Conservation (phyloP, 2,888 invertebrate genomes). For the Tanytarsus gracilentus region DNA sequence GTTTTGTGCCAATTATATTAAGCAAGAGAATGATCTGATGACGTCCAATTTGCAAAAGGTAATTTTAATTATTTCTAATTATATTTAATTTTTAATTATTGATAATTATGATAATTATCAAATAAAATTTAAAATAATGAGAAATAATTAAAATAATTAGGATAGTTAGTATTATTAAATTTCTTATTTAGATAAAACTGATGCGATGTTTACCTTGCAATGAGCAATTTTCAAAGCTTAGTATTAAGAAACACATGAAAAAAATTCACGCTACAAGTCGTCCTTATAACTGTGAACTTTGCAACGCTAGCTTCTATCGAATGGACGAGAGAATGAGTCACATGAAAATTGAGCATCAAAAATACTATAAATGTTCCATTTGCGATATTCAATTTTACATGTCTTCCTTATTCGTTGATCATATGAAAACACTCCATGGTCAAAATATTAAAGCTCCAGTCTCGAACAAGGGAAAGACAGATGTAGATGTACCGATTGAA, state of each 20-base stretch:
- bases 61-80: too few species aligned
- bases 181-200: too few species aligned
- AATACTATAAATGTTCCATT: background rate
- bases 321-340: background rate
- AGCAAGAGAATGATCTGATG: background rate
- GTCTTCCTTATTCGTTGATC: background rate
- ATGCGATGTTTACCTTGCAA: background rate
- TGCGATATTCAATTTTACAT: slow-evolving; percentile 8
- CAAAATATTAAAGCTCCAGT: background rate
- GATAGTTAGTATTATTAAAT: too few species aligned
- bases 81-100: too few species aligned
- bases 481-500: slow-evolving; percentile 4
- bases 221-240: background rate
- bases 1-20: background rate
- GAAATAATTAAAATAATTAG: too few species aligned
- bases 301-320: background rate
- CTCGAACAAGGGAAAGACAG: background rate
- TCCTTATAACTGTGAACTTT: slow-evolving; percentile 6
- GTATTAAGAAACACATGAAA: background rate
- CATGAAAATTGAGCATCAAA: background rate
- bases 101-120: too few species aligned
- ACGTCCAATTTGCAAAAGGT: too few species aligned
- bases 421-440: background rate
- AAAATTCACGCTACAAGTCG: background rate
- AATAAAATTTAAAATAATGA: too few species aligned